These are phyloP conservation scores for Acanthopagrus latus DNA, from an alignment of 2,797 vertebrate genomes.

Conservation along the genomic window DNA sequence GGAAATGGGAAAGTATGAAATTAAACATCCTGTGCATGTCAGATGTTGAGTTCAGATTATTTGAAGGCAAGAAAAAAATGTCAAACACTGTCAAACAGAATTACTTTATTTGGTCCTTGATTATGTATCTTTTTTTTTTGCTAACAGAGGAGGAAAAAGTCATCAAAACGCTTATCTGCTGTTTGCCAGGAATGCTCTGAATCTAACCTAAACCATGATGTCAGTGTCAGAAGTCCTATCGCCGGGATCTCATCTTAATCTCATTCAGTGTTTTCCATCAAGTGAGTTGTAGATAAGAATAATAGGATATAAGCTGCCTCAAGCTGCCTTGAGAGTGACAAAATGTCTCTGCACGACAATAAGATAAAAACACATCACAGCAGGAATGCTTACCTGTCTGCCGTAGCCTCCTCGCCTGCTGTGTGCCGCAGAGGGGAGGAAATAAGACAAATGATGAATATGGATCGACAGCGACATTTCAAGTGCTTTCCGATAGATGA, in stretches of 20 bases:
- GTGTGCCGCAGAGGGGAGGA: slow-evolving; percentile 41
- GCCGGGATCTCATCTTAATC: slow-evolving; percentile 66
- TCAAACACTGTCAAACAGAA: slow-evolving; percentile 34
- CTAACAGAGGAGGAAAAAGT: slow-evolving; percentile 33
- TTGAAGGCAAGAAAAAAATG: slow-evolving; percentile 37
- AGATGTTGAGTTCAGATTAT: slow-evolving; percentile 22
- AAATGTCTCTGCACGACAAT: slow-evolving; percentile 56
- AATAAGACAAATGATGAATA: slow-evolving; percentile 72
- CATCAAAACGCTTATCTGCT: slow-evolving; percentile 50
- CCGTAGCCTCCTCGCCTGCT: slow-evolving; percentile 79
- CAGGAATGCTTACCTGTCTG: slow-evolving; percentile 77
- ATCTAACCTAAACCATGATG: slow-evolving; percentile 60
- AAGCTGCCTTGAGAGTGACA: slow-evolving; percentile 54
- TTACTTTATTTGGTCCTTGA: slow-evolving; percentile 37
- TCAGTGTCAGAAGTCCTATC: slow-evolving; percentile 62
- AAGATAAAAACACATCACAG: slow-evolving; percentile 53
- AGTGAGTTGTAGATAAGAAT: slow-evolving; percentile 77
- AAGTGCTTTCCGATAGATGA: slow-evolving; percentile 57
- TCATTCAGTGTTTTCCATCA: slow-evolving; percentile 73
- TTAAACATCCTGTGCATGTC: slow-evolving; percentile 5
- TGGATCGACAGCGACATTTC: slow-evolving; percentile 60
- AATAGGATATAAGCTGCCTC: slow-evolving; percentile 65
- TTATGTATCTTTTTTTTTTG: slow-evolving; percentile 28
- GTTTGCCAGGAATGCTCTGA: slow-evolving; percentile 54
- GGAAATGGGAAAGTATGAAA: slow-evolving; percentile 11